Base-by-base conservation (phyloP, 2,888 invertebrate species). In the Campoletis raptor region DNA sequence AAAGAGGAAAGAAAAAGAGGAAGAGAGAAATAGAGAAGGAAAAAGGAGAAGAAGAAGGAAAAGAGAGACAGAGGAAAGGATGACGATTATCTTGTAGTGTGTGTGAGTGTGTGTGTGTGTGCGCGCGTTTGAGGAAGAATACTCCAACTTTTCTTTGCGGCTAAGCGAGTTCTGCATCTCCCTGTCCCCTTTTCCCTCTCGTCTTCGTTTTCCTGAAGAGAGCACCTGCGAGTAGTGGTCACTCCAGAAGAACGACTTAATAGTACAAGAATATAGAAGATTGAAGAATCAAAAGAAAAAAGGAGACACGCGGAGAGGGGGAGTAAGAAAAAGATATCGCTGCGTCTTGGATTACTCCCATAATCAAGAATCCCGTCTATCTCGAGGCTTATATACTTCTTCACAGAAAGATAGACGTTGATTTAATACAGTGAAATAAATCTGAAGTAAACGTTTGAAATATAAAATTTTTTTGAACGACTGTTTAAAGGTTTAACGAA, bases 141-240 rank as follows among this genome's bases (percentile, higher is more conserved):
- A 78, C 52, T 48, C 21, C 37, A 86, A 86, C 52, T 66, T 52
- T 37, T 36, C 48, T 45, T 48, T 78, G 77, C 30, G 85, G 85
- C 77, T 81, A 85, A 78, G 77, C 81, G 45, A 81, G 85, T 85
- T 85, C 42, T 76, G 61, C 66, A 24, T 54, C 69, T 67, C 42
- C 42, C 54, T 9, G 36, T 45, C 24, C 70, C 70, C 70, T 24
- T 45, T 45, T 24, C 3, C 70, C 40, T 12, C 52, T 54, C 73
- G n/a, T 12, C 73, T 8, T 36, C 73, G 21, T 57, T 40, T 37
- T 18, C 66, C 48, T 30, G 24, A 18, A 78, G 37, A 42, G 37
- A 66, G 81, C 85, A 85, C 85, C 85, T 85, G 85, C 77, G 40
- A 67, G 40, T 69, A 77, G 81, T 72, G 66, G 70, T 77, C 77